Evolutionary conservation across 1,140 invertebrate genomes (phyloP), one percentile per base, ranked within the genome.

Genomic region (Drosophila rufa): DNA sequence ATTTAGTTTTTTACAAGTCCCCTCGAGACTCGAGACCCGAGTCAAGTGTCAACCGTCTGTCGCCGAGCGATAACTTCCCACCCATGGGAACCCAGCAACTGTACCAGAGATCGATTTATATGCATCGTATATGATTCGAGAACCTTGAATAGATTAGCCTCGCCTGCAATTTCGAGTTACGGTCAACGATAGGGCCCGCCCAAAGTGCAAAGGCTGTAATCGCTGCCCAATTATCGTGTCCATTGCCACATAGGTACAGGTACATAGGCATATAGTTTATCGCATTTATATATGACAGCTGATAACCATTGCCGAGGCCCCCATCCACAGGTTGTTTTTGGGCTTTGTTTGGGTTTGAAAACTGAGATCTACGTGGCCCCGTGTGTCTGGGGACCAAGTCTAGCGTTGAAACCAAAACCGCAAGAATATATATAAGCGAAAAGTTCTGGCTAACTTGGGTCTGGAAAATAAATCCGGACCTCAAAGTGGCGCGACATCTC

Each of bases 141-240:
- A 78, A 59, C 75, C 75, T 79, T 42, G 59, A 58, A 68, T 73
- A 86, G 84, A 89, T 83, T 80, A 89, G 71, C 27, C 40, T 40
- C 27, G 40, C 62, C 55, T 78, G 64, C 64, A 69, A 61, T 78
- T 51, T 36, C 33, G 36, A 60, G 57, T 46, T 40, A 33, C 57
- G 40, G 59, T 62, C 48, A 73, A 62, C 48, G 67, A 87, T 82
- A 77, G 79, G 83, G 22, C 22, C 22, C 25, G 69, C 73, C 57
- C 84, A 83, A 86, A 83, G 84, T 82, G 84, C 84, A 80, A 80
- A 85, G 51, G 66, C 66, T 57, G 27, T 71, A 82, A 86, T 89
- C 83, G 47, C 58, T 64, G 45, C 51, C 61, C 47, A 77, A 74
- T 65, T 75, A 73, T 67, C 43, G 67, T 71, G 36, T 38, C 51